Evolutionary conservation across 2,113 vertebrate genomes (phyloP), one percentile per base, ranked within the genome.

Genomic region (Apteryx mantelli): DNA sequence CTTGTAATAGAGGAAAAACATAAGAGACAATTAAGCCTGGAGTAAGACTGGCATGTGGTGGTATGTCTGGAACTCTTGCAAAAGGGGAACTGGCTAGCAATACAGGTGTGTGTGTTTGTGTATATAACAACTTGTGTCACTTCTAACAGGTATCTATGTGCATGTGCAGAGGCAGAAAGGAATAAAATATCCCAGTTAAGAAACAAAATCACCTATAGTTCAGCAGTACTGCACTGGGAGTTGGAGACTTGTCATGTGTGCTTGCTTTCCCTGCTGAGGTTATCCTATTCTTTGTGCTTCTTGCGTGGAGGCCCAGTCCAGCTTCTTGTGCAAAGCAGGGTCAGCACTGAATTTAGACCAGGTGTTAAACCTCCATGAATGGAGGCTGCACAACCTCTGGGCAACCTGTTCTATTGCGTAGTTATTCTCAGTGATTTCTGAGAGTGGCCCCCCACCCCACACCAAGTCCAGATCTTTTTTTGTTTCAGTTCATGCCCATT

Each of bases 321-420:
- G 65, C 32, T 92, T 89, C 28, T 79, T 92, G 52, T 44, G 80
- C 38, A 94, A 56, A 92, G 58, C 42, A 80, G 53, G 32, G 68
- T 74, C 58, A 32, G 32, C 53, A 60, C 28, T 61, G 15, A 71
- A 32, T 46, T 7, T 2, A 68, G 20, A 64, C 7, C 3, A 58
- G 8, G 5, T 50, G 52, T 82, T 77, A 88, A 83, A 65, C 24
- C 12, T 68, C 4, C 32, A 46, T 9, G 19, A 18, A 21, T 32
- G 21, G 18, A 52, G 86, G 28, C 21, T 4, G 10, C 11, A 15
- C 11, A 32, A 2, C 6, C 17, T 89, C 50, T 70, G 55, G 34
- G 61, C 53, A 80, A 64, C 52, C 52, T 50, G 8, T 68, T 93
- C 11, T 3, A 7, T 21, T 89, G 18, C 9, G 44, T 81, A 86